Percentiles rank a stretch among this genome's conserved stretches.
phyloP scores from a whole-genome alignment of 2,113 vertebrate genomes.

The Oxyruncus cristatus region DNA sequence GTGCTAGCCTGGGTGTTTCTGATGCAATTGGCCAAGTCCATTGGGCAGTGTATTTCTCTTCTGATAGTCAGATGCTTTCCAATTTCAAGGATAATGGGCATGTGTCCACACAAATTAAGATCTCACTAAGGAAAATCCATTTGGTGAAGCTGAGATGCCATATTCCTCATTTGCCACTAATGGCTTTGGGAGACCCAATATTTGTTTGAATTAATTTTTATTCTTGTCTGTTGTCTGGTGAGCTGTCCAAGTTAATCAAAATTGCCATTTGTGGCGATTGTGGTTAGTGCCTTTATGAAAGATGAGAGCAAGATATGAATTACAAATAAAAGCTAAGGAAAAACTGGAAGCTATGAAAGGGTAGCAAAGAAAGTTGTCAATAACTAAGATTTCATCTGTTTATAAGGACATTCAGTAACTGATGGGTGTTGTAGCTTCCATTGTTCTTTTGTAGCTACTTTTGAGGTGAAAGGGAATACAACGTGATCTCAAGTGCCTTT shows the following conservation, averaged over 20 bases:
- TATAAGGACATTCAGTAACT: background rate
- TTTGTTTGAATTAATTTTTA: conserved; percentile 28
- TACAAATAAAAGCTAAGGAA: background rate
- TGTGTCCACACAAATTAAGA: conserved; percentile 59
- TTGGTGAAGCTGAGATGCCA: background rate
- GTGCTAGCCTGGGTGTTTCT: conserved; percentile 39
- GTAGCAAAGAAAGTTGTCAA: background rate
- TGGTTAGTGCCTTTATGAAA: conserved; percentile 9
- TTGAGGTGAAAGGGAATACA: background rate
- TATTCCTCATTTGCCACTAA: background rate
- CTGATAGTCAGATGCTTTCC: conserved; percentile 49
- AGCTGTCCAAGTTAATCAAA: conserved; percentile 32
- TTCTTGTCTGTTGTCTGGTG: conserved; percentile 1
- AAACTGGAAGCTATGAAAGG: background rate
- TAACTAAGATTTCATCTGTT: background rate
- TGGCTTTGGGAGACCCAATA: background rate
- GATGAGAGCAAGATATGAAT: background rate
- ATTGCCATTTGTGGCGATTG: background rate
- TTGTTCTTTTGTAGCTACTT: background rate
- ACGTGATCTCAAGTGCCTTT: background rate
- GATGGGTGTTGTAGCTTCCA: background rate
- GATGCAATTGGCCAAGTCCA: conserved; percentile 54
- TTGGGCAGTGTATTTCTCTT: conserved; percentile 27
- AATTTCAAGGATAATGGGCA: conserved; percentile 47
- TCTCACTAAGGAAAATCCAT: background rate